phyloP scores from a whole-genome alignment of 92 coral and sea anemone species.

The Micromussa lordhowensis region DNA sequence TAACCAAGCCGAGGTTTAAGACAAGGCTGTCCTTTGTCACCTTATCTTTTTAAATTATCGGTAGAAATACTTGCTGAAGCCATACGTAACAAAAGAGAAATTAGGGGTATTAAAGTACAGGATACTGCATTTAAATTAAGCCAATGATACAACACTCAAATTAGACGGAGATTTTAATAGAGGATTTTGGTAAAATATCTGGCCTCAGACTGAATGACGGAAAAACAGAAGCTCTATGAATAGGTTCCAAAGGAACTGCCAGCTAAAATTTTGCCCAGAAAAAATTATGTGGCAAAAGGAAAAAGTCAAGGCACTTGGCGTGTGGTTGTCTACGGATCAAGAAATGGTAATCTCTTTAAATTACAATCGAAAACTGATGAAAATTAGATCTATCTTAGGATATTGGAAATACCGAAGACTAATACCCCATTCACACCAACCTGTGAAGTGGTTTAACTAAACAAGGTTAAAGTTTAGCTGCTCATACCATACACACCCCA shows the following conservation, averaged over 20 bases:
- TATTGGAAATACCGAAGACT: neutral
- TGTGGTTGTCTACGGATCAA: neutral
- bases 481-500: too few relatives aligned
- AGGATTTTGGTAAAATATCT: neutral
- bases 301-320: conserved; percentile 13
- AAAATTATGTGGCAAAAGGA: neutral
- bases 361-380: too few relatives aligned
- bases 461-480: too few relatives aligned
- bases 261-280: conserved; percentile 8
- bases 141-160: too few relatives aligned
- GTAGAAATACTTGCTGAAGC: too few relatives aligned
- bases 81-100: neutral
- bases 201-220: neutral
- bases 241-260: conserved; percentile 12
- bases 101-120: neutral
- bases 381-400: too few relatives aligned
- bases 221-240: conserved; percentile 10
- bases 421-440: neutral
- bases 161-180: too few relatives aligned
- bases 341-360: too few relatives aligned
- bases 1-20: neutral
- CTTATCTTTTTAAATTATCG: neutral
- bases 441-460: too few relatives aligned
- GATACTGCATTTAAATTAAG: conserved; percentile 1
- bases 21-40: neutral